Conservation (phyloP, 2,113 vertebrate genomes). For the Mixornis gularis region DNA sequence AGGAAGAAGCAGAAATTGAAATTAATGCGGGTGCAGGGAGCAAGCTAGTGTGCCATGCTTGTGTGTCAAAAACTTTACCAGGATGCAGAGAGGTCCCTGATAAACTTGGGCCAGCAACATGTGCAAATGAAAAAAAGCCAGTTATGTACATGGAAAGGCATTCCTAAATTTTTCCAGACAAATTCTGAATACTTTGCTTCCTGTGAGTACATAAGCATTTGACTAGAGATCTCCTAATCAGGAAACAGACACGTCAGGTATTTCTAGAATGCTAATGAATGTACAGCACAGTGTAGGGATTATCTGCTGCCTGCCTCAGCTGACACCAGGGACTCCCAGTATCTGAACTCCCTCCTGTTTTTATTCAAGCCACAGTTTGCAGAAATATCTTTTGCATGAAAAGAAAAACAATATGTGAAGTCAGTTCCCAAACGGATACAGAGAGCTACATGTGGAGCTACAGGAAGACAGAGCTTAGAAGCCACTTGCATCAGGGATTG, state of each 20-base stretch:
- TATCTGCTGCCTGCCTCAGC: conserved; percentile 11
- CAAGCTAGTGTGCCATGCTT: not conserved
- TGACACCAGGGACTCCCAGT: not conserved
- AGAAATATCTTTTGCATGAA: not conserved
- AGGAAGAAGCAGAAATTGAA: not conserved
- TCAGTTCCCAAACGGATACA: conserved; percentile 4
- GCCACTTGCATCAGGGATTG: not conserved
- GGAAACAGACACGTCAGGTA: conserved; percentile 30
- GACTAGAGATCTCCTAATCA: conserved; percentile 14
- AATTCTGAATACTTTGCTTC: conserved; percentile 23
- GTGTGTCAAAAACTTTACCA: not conserved
- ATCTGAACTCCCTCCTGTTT: conserved; percentile 31
- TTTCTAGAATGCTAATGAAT: conserved; percentile 56
- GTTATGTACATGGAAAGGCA: not conserved
- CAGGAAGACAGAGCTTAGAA: conserved; percentile 35
- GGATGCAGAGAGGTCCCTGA: not conserved
- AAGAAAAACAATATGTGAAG: conserved; percentile 17
- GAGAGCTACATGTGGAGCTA: not conserved
- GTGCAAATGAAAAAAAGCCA: not conserved
- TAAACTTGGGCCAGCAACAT: not conserved
- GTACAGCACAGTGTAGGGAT: conserved; percentile 4
- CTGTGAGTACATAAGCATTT: conserved; percentile 21
- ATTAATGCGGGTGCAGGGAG: not conserved
- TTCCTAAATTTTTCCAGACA: conserved; percentile 10
- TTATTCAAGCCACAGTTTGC: conserved; percentile 29